A percentile compares a stretch with the other conserved stretches of the same genome.
Conservation (phyloP, 2,888 invertebrate genomes). For the Harpagoxenus sublaevis region DNA sequence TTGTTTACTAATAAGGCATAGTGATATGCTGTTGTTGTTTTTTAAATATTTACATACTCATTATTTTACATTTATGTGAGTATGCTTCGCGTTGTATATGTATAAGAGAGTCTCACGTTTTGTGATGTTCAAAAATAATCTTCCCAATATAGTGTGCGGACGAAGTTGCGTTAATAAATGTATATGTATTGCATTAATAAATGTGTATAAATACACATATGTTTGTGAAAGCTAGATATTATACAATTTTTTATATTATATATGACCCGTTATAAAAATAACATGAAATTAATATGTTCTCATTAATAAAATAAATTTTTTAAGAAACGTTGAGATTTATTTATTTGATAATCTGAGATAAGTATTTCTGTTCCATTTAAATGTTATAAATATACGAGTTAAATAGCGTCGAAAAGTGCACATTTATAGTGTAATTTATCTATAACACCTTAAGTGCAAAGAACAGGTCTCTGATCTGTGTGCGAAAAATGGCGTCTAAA, state of each 20-base stretch:
- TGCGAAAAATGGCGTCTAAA: too few species aligned
- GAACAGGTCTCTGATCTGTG: too few species aligned
- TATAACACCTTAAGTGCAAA: too few species aligned
- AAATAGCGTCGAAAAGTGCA: neutral
- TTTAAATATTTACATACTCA: neutral
- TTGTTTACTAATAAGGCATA: neutral
- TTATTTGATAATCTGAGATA: neutral
- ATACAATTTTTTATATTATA: neutral
- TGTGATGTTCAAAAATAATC: neutral
- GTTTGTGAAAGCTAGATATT: neutral
- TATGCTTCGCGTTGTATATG: neutral
- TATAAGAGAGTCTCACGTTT: neutral
- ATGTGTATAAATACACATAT: neutral
- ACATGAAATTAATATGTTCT: neutral
- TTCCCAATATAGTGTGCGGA: neutral
- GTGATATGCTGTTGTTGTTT: neutral
- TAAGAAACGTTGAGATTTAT: neutral
- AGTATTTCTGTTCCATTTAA: neutral
- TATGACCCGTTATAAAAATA: neutral
- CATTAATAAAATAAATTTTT: conserved; percentile 20
- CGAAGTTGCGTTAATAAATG: neutral
- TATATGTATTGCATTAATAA: neutral
- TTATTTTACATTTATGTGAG: neutral
- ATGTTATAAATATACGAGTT: neutral
- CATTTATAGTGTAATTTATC: too few species aligned